Base-by-base conservation (phyloP, 1,140 invertebrate species). In the Oscheius sp. region DNA sequence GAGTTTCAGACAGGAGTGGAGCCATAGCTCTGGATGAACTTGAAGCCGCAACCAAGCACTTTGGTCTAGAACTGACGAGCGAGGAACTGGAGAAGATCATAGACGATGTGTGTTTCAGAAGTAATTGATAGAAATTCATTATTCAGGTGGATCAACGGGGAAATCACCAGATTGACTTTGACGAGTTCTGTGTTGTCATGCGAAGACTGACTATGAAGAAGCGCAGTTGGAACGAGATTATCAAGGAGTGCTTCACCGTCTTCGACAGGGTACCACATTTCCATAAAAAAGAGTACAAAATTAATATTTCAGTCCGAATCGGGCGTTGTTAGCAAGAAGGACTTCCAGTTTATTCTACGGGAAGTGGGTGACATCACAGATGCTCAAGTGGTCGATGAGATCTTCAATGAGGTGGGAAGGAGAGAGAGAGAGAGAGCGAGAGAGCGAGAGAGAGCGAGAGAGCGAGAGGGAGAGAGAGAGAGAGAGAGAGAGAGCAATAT, bases 111-210 rank as follows among this genome's bases (percentile, higher is more conserved):
- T 29, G 66, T 68, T 32, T 42, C 20, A 45, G n/a, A 45, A 45
- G 42, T 15, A 45, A 45, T 45, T 45, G 42, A 45, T n/a, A 15
- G 13, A 45, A 61, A 61, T n/a, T 61, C 58, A 28, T 61, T 36
- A 61, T 68, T 61, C 28, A 70, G 71, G 71, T 73, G 3, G 82
- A 83, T 36, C 78, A 83, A 74, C 42, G 79, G 2, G 83, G 83
- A 35, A 83, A 84, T 61, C 79, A 84, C 52, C 77, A 83, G 62
- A 83, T 83, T 32, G 80, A 82, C 38, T 82, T 82, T 63, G 81
- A 83, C 62, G 80, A 81, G 66, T 78, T 78, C 67, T 73, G 75
- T 31, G 31, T 74, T 28, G 81, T 84, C 18, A 83, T 83, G 82
- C 79, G 83, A 35, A 75, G 77, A 28, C 81, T 83, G 34, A 78